Evolutionary conservation across 2,113 vertebrate genomes (phyloP).

Genomic region (Lepus timidus): DNA sequence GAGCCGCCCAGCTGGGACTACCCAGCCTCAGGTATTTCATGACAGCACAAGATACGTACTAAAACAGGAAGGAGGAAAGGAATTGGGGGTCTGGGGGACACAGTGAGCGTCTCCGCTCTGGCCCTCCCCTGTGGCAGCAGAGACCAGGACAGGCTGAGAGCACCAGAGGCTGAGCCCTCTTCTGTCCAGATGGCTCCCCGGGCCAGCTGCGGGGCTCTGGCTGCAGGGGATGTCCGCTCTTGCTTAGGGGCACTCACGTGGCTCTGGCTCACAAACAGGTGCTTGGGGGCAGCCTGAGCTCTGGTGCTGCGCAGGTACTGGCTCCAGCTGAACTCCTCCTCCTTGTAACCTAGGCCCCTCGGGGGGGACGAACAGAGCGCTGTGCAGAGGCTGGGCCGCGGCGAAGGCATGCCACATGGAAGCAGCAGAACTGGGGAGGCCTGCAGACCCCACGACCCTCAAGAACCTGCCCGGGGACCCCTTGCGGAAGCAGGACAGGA

Average conservation of each 20-base stretch:
- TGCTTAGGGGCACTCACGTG: conserved; percentile 88
- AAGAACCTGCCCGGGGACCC: neutral
- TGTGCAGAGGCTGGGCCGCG: conserved; percentile 62
- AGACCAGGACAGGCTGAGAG: neutral
- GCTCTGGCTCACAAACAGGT: conserved; percentile 93
- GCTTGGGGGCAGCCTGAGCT: conserved; percentile 96
- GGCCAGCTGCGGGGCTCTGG: neutral
- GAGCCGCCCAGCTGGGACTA: neutral
- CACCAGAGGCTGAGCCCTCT: rapidly evolving
- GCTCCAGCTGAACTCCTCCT: conserved; percentile 98
- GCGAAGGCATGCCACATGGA: neutral
- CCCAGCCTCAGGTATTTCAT: neutral
- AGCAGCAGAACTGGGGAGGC: conserved; percentile 26
- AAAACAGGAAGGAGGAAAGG: neutral
- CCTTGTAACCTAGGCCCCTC: conserved; percentile 95
- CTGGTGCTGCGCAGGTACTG: conserved; percentile 96
- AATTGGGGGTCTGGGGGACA: neutral
- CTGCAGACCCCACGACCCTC: conserved; percentile 16
- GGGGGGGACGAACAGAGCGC: conserved; percentile 62
- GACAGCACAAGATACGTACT: neutral
- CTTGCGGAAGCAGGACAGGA: neutral
- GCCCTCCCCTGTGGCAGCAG: neutral
- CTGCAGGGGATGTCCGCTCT: neutral
- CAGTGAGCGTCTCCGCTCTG: neutral
- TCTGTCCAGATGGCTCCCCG: neutral